These are phyloP conservation scores for Takifugu rubripes DNA, from an alignment of 2,797 vertebrate genomes.

Conservation along the genomic window DNA sequence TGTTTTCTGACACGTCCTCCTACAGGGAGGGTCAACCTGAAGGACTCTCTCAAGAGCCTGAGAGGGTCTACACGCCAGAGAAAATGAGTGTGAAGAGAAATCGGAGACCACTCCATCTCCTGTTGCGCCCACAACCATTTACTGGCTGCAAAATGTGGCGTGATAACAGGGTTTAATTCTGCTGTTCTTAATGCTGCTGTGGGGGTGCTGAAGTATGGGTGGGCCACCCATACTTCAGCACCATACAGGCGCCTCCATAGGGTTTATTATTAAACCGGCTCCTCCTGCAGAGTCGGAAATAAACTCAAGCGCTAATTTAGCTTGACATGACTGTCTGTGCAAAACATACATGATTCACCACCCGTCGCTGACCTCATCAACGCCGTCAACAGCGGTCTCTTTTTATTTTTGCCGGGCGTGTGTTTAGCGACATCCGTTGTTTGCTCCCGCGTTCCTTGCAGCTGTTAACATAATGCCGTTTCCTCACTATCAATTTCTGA, in stretches of 20 bases:
- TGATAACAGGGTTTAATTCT: constrained; percentile 4
- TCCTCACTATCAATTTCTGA: constrained; percentile 19
- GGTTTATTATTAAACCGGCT: constrained; percentile 37
- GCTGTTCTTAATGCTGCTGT: not conserved
- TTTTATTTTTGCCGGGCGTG: not conserved
- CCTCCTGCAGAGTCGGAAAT: constrained; percentile 21
- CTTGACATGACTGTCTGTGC: constrained; percentile 2
- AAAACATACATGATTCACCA: constrained; percentile 3
- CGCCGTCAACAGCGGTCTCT: not conserved
- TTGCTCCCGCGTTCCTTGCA: not conserved
- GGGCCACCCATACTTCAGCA: not conserved
- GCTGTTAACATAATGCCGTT: constrained; percentile 1
- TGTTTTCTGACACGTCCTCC: constrained; percentile 41
- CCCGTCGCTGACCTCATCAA: constrained; percentile 7
- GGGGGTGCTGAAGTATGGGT: too few relatives aligned
- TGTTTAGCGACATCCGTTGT: constrained; percentile 11
- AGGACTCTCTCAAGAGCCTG: constrained; percentile 40
- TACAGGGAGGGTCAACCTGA: constrained; percentile 21
- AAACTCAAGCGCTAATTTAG: constrained; percentile 27
- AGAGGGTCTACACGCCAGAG: constrained; percentile 19
- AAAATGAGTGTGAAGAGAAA: constrained; percentile 20
- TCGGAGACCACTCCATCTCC: constrained; percentile 6
- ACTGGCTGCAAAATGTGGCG: too few relatives aligned
- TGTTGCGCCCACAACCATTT: constrained; percentile 15
- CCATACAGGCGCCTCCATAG: constrained; percentile 24